phyloP scores from a whole-genome alignment of 2,888 invertebrate genomes.

The Cheilosia soror region DNA sequence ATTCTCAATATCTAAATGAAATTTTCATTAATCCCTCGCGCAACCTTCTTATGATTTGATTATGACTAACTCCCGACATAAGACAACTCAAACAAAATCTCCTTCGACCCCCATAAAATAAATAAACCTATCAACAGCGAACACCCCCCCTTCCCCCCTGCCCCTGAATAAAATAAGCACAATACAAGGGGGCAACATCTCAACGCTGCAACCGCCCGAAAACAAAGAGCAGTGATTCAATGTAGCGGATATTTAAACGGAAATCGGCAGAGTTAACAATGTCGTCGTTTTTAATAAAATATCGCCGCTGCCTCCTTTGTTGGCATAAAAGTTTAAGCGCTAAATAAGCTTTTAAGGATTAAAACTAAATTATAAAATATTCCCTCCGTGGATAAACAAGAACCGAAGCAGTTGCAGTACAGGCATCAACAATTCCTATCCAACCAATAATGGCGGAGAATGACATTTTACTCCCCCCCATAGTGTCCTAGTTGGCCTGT shows the following conservation, averaged over 20 bases:
- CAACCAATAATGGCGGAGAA: conserved; percentile 43
- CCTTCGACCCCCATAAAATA: neutral
- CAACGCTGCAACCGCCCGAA: conserved; percentile 6
- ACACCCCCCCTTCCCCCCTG: neutral
- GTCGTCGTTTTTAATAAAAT: conserved; percentile 58
- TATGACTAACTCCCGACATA: neutral
- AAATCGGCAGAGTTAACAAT: conserved; percentile 33
- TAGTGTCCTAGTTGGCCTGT: conserved; percentile 45
- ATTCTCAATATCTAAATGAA: conserved; percentile 21
- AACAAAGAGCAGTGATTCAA: conserved; percentile 42
- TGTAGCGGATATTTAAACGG: conserved; percentile 25
- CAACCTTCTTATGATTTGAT: conserved; percentile 5
- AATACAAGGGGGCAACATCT: neutral
- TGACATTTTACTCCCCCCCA: conserved; percentile 57
- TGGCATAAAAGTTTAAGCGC: conserved; percentile 64
- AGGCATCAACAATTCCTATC: conserved; percentile 46
- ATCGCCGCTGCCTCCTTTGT: conserved; percentile 46
- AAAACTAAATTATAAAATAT: conserved; percentile 68
- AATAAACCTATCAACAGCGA: conserved; percentile 39
- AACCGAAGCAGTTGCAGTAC: conserved; percentile 20
- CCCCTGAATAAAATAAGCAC: neutral
- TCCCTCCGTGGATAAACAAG: conserved; percentile 42
- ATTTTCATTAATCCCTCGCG: conserved; percentile 47
- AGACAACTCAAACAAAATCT: conserved; percentile 14
- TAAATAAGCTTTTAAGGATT: conserved; percentile 65